These are phyloP conservation scores for Tinea semifulvella DNA, from an alignment of 2,888 invertebrate species.

Conservation along the genomic window DNA sequence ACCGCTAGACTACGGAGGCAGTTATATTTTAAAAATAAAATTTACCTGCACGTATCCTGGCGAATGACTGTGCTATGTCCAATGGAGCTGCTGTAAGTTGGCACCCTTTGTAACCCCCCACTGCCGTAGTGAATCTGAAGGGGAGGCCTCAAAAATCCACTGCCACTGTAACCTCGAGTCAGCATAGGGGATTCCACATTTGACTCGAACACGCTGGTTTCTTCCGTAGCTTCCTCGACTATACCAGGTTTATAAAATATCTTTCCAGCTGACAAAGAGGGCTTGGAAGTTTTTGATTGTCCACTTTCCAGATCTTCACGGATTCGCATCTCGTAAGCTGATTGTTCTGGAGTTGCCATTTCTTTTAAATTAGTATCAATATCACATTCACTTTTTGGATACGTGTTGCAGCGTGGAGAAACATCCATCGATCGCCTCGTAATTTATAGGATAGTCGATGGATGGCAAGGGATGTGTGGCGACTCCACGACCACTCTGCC, in stretches of 20 bases:
- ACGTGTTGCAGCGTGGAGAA: too few relatives aligned
- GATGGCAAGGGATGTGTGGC: too few relatives aligned
- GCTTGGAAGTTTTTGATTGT: constrained; percentile 27
- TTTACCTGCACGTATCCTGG: constrained; percentile 65
- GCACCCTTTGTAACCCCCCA: constrained; percentile 64
- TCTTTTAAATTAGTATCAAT: constrained; percentile 16
- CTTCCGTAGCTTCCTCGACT: constrained; percentile 57
- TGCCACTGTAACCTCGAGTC: constrained; percentile 32
- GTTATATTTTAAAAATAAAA: constrained; percentile 17
- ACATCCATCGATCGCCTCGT: too few relatives aligned
- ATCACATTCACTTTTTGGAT: background rate
- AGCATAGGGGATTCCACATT: constrained; percentile 54
- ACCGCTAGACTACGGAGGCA: too few relatives aligned
- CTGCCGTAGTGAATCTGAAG: constrained; percentile 39
- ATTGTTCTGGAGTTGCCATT: constrained; percentile 33
- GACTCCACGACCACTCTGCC: too few relatives aligned
- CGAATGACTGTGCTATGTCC: constrained; percentile 63
- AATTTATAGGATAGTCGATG: background rate
- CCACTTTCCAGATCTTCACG: constrained; percentile 33
- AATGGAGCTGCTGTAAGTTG: constrained; percentile 69
- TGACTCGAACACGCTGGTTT: constrained; percentile 54
- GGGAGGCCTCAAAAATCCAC: constrained; percentile 38
- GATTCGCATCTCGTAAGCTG: constrained; percentile 46
- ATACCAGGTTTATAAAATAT: constrained; percentile 60
- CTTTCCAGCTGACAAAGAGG: constrained; percentile 43